Conservation (phyloP, 1,140 invertebrate species). For the Cotesia typhae region DNA sequence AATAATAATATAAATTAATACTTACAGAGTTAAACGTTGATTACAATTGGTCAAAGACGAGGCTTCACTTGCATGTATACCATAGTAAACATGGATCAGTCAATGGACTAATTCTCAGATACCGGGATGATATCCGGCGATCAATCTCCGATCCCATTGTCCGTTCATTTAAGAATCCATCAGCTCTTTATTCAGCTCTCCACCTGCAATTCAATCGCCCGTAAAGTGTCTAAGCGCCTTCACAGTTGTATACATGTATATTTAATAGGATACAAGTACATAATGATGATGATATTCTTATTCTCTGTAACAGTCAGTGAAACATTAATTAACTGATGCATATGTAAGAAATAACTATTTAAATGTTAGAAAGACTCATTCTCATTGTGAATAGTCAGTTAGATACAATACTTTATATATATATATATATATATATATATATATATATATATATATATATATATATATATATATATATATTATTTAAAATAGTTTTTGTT, state of each 20-base stretch:
- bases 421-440: no score
- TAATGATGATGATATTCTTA: not conserved
- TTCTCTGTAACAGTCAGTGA: not conserved
- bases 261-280: not conserved
- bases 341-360: no score
- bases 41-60: not conserved
- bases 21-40: slow-evolving; percentile 4
- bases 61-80: not conserved
- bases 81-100: slow-evolving; percentile 6
- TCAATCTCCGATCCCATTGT: slow-evolving; percentile 15
- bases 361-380: no score
- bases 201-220: slow-evolving; percentile 10
- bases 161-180: not conserved
- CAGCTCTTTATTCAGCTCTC: not conserved
- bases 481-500: no score
- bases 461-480: no score
- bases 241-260: no score
- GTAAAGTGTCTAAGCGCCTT: not conserved
- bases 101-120: not conserved
- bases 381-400: no score
- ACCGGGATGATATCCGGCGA: slow-evolving; percentile 14
- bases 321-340: slow-evolving; percentile 5
- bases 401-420: no score
- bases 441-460: no score
- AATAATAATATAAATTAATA: not conserved